Base-by-base conservation (phyloP, 2,888 invertebrate species). In the Tetragnatha montana region DNA sequence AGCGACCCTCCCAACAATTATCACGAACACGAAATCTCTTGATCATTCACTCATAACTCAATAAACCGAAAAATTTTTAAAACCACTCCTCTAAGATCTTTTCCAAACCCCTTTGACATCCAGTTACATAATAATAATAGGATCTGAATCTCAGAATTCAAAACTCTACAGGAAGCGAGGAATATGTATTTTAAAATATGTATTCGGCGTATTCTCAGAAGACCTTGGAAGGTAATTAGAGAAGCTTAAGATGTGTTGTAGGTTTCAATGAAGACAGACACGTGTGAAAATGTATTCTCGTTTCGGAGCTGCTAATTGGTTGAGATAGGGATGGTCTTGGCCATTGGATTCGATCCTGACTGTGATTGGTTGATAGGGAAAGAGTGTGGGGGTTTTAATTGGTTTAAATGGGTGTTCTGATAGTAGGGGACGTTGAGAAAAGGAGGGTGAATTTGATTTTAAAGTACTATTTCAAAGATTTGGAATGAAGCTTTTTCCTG, bases 11-110 rank as follows among this genome's bases (percentile, higher is more conserved):
- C 35, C 35, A 35, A 35, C 35, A 35, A 4, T 35, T 35, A 35
- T 35, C 35, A 35, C 35, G 35, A 35, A 35, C 35, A 35, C 35
- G 35, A 4, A 35, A 35, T 35, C 35, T 35, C 35, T 35, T 35
- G 35, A 35, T 35, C 35, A 35, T 35, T 35, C 35, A 1, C 6
- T 17, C 12, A 17, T 60, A 10, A 60, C 17, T 60, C 60, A 60
- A 60, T 60, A 60, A 60, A 17, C 60, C 60, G n/a, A 12, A 60
- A 60, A 60, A 60, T 60, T 60, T 17, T 35, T 35, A 12, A 60
- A 60, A 60, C 35, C 17, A 14, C 51, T 22, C 7, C 47, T 70
- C n/a, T 70, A 74, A 82, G 73, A 82, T 35, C 82, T 60, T 74
- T 60, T 51, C 51, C 60, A 14, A 21, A 12, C 12, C 10, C 51